Evolutionary conservation across 2,797 vertebrate species (phyloP).

Genomic region (Sitta carolinensis): DNA sequence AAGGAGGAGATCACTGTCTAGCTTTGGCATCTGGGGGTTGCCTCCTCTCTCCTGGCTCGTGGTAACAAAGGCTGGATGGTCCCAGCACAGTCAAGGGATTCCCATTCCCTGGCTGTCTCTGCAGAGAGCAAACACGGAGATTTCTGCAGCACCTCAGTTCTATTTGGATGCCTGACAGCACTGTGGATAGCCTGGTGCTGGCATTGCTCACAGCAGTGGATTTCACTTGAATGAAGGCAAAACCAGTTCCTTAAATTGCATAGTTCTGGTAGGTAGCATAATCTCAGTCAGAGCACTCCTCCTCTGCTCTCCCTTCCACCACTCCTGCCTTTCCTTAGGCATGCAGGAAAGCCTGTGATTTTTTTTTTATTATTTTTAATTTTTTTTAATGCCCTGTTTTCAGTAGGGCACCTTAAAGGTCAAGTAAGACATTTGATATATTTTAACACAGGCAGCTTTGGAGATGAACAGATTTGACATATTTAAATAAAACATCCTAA

Average conservation of each 20-base stretch:
- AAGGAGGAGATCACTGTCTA: not conserved
- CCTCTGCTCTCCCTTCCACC: not conserved
- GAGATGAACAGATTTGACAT: conserved; percentile 77
- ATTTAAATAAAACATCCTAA: conserved; percentile 86
- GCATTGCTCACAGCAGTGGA: not conserved
- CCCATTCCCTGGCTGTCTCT: not conserved
- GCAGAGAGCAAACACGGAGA: not conserved
- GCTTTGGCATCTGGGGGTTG: not conserved
- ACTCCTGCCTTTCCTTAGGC: not conserved
- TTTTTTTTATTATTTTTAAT: not conserved
- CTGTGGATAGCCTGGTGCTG: not conserved
- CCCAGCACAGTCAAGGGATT: not conserved
- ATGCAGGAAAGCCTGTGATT: conserved; percentile 21
- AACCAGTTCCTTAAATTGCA: not conserved
- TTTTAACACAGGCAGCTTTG: conserved; percentile 70
- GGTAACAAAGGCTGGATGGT: not conserved
- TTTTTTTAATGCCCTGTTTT: conserved; percentile 45
- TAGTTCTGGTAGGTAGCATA: not conserved
- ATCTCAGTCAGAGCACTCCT: not conserved
- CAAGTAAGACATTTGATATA: conserved; percentile 75
- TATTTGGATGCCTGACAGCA: not conserved
- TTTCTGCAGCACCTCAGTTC: not conserved
- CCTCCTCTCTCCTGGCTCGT: not conserved
- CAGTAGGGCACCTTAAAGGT: conserved; percentile 72
- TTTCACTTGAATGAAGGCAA: not conserved